phyloP scores from a whole-genome alignment of 2,888 invertebrate species.

The Cephonodes hylas region DNA sequence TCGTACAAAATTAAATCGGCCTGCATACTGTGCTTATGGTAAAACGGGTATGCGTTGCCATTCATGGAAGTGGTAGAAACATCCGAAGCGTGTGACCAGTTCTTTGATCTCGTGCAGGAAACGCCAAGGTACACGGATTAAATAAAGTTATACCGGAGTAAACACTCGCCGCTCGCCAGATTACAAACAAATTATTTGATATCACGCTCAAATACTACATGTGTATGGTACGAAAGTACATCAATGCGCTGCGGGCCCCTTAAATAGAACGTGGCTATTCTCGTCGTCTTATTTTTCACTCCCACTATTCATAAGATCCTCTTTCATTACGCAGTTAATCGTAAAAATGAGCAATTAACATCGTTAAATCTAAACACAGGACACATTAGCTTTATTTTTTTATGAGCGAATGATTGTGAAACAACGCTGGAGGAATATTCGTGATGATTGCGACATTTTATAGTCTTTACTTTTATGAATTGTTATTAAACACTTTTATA shows the following conservation, averaged over 20 bases:
- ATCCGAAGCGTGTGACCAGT: slow-evolving; percentile 23
- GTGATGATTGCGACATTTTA: neutral
- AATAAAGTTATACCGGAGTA: slow-evolving; percentile 15
- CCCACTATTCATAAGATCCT: neutral
- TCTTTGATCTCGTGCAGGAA: slow-evolving; percentile 27
- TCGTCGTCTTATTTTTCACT: neutral
- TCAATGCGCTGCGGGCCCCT: neutral
- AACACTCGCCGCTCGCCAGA: slow-evolving; percentile 3
- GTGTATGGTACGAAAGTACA: neutral
- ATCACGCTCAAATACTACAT: neutral
- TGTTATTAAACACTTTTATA: too few relatives aligned
- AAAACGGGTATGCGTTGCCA: slow-evolving; percentile 28
- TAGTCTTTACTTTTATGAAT: neutral
- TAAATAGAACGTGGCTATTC: slow-evolving; percentile 2
- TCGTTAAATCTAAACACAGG: neutral
- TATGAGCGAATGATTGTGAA: neutral
- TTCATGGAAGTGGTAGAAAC: slow-evolving; percentile 25
- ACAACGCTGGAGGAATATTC: too few relatives aligned
- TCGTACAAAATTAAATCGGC: slow-evolving; percentile 14
- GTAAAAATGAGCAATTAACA: neutral
- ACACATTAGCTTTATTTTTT: neutral
- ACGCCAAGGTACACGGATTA: slow-evolving; percentile 17
- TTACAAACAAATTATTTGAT: slow-evolving; percentile 1
- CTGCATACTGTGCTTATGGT: slow-evolving; percentile 22
- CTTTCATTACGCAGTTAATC: slow-evolving; percentile 1